Evolutionary conservation across 2,888 invertebrate species (phyloP), one percentile per base, ranked within the genome.

Genomic region (Baronia brevicornis): DNA sequence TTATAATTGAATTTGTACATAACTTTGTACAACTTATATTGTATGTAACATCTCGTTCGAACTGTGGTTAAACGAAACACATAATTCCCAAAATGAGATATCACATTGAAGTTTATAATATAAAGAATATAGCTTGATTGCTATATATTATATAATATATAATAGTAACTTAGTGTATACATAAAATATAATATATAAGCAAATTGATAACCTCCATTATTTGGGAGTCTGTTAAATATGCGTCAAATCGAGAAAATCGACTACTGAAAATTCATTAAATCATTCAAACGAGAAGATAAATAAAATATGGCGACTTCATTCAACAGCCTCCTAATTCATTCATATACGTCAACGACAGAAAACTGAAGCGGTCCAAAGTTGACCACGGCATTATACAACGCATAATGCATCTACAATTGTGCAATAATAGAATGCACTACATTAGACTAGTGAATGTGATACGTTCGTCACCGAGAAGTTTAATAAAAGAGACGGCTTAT

Each of bases 291-390:
- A 40, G 34, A 28, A 43, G 39, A 36, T 42, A 27, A 41, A 46
- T 51, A 48, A 48, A 41, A 45, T 43, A 47, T 47, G 19, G 25
- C 42, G 43, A 7, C 35, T 6, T 5, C 50, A 39, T 44, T 51
- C 61, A 63, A 62, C 38, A 58, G 59, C 66, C 68, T 40, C 24
- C 39, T 52, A 60, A 58, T 13, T 22, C 46, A 69, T 69, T 51
- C 68, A 21, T 32, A 22, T 38, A 48, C 60, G 60, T 66, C 60
- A 59, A 33, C 34, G 37, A 36, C 48, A 52, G 52, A 51, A 44
- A 51, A 46, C 46, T 51, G 50, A 45, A 45, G 11, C 28, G 28
- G 35, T 33, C 13, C 22, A 25, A 22, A 27, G 28, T 37, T 41
- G 36, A 40, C 35, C 38, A 34, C 32, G 18, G 39, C 38, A 42